Conservation (phyloP, 1,140 invertebrate species). For the Venturia canescens region DNA sequence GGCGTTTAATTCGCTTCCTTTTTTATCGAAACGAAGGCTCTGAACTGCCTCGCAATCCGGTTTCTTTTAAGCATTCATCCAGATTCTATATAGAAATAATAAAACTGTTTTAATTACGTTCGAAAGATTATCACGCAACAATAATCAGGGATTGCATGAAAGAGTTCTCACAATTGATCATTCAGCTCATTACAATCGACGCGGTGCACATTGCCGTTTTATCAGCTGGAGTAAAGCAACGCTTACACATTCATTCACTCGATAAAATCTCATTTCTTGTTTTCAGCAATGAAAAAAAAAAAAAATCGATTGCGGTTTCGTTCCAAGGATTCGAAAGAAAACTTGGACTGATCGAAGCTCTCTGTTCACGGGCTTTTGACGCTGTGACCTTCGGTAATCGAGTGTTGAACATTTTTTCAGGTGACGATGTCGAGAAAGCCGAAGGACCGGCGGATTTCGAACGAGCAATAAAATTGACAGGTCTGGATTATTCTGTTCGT, state of each 20-base stretch:
- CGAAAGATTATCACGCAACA: background rate
- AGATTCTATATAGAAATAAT: too few relatives aligned
- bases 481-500: constrained; percentile 24
- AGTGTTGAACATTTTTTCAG: constrained; percentile 50
- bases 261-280: background rate
- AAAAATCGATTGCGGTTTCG: constrained; percentile 9
- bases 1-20: too few relatives aligned
- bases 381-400: too few relatives aligned
- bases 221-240: constrained; percentile 7
- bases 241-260: constrained; percentile 2
- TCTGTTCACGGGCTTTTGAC: too few relatives aligned
- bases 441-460: constrained; percentile 65
- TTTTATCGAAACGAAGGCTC: too few relatives aligned
- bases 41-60: too few relatives aligned
- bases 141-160: background rate
- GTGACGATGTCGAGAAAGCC: constrained; percentile 56
- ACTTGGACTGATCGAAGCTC: too few relatives aligned
- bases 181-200: constrained; percentile 8
- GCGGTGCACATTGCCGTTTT: constrained; percentile 29
- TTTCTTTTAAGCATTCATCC: too few relatives aligned
- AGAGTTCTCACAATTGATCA: constrained; percentile 16
- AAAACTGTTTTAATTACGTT: background rate
- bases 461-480: constrained; percentile 61
- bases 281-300: background rate
- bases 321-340: too few relatives aligned